A percentile compares a stretch with the other conserved stretches of the same genome.
Conservation (phyloP, 2,113 vertebrate genomes). For the Alligator mississippiensis region DNA sequence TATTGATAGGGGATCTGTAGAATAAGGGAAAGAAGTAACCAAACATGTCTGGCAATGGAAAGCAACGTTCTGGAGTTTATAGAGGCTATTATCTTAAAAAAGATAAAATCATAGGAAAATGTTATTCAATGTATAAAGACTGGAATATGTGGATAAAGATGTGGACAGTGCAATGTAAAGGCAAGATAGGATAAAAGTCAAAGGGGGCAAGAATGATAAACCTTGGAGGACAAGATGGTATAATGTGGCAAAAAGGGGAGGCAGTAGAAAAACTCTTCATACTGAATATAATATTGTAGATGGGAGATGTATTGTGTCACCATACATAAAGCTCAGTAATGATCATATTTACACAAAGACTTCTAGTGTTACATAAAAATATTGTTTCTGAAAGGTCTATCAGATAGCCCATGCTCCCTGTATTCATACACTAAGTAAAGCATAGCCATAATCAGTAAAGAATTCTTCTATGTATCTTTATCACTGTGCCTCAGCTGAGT, state of each 20-base stretch:
- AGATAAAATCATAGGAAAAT: neutral
- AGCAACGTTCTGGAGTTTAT: neutral
- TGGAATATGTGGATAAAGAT: neutral
- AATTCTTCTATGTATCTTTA: neutral
- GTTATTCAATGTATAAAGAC: neutral
- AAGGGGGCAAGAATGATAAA: neutral
- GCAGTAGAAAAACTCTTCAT: neutral
- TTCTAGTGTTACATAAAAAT: neutral
- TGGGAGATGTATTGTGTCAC: neutral
- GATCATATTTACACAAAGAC: neutral
- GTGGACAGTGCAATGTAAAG: neutral
- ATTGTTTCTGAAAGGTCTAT: neutral
- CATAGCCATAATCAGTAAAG: neutral
- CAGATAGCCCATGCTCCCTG: neutral
- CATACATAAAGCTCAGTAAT: neutral
- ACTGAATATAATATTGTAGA: neutral
- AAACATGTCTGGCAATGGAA: neutral
- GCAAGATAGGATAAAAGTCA: conserved; percentile 8
- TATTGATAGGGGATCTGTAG: conserved; percentile 15
- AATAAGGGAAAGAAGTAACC: conserved; percentile 47
- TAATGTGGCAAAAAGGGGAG: neutral
- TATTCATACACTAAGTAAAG: neutral
- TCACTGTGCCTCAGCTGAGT: neutral
- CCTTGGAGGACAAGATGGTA: neutral
- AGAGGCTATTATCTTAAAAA: neutral